Base-by-base conservation (phyloP, 2,113 vertebrate genomes). In the Hypocryptadius cinnamomeus region DNA sequence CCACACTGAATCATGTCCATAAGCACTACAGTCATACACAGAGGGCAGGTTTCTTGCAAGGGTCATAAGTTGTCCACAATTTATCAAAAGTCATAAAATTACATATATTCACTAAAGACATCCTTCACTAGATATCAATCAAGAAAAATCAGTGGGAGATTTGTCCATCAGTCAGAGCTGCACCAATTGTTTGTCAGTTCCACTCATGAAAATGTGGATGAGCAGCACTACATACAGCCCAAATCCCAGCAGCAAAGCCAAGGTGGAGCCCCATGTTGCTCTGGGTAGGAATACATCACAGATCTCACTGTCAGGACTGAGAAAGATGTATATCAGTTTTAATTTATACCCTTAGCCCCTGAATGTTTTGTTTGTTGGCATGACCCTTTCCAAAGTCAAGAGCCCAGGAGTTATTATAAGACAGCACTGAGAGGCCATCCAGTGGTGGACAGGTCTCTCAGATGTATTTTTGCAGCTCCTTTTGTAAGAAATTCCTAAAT, bases 161-260 rank as follows among this genome's bases (percentile, higher is more conserved):
- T 53, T 64, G 15, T 90, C 31, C 10, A 16, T 85, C 33, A 65
- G 24, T 45, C 57, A 42, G 35, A 35, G 10, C 2, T 71, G 25
- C 31, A 31, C 18, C 20, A 39, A 4, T 22, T 11, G 15, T 4
- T 79, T 79, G 50, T 37, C 28, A 23, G 6, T 31, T n/a, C 13
- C 37, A 10, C 6, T 71, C 14, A 7, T 15, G 27, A 9, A 24
- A 33, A 59, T 6, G 15, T 22, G 18, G 9, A n/a, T 3, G 6
- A 57, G 22, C 10, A 8, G 27, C 37, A 23, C 1, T 19, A 31
- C 7, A 53, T 7, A 10, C 1, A 2, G 9, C 13, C 12, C 9
- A 23, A 44, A 53, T 1, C 9, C 11, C 15, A 54, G 30, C 31
- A 56, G 24, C 12, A 60, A 66, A 15, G 14, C 22, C 37, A 57